phyloP scores from a whole-genome alignment of 2,113 vertebrate species.

The Zosterops borbonicus region DNA sequence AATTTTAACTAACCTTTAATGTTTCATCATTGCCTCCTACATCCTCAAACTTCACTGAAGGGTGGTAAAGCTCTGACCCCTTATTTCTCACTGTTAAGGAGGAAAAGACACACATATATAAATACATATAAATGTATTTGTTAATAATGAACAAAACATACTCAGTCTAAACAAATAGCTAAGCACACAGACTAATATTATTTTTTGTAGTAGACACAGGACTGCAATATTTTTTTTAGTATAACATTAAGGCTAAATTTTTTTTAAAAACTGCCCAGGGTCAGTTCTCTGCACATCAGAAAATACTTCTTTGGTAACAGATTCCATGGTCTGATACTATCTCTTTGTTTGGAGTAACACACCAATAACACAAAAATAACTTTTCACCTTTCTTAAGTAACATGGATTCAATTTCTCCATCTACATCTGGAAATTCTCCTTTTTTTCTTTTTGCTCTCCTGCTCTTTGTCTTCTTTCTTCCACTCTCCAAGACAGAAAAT shows the following conservation, averaged over 20 bases:
- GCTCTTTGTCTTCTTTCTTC: slow-evolving; percentile 69
- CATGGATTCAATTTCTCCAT: slow-evolving; percentile 68
- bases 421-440: slow-evolving; percentile 51
- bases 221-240: neutral
- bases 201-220: neutral
- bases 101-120: neutral
- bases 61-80: slow-evolving; percentile 76
- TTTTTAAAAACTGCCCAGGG: neutral
- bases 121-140: neutral
- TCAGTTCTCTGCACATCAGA: neutral
- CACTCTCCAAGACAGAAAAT: slow-evolving; percentile 74
- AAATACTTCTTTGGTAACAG: neutral
- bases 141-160: neutral
- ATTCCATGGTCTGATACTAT: neutral
- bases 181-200: neutral
- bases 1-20: slow-evolving; percentile 78
- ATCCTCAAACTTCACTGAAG: slow-evolving; percentile 87
- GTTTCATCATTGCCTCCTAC: slow-evolving; percentile 89
- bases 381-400: slow-evolving; percentile 78
- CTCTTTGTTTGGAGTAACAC: neutral
- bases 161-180: neutral
- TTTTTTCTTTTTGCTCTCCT: slow-evolving; percentile 73
- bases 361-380: neutral
- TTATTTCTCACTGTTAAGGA: slow-evolving; percentile 73
- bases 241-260: neutral